Percentiles rank a stretch among this genome's conserved stretches.
These are phyloP conservation scores for Anabacerthia variegaticeps DNA, from an alignment of 2,797 vertebrate genomes.

Conservation along the genomic window DNA sequence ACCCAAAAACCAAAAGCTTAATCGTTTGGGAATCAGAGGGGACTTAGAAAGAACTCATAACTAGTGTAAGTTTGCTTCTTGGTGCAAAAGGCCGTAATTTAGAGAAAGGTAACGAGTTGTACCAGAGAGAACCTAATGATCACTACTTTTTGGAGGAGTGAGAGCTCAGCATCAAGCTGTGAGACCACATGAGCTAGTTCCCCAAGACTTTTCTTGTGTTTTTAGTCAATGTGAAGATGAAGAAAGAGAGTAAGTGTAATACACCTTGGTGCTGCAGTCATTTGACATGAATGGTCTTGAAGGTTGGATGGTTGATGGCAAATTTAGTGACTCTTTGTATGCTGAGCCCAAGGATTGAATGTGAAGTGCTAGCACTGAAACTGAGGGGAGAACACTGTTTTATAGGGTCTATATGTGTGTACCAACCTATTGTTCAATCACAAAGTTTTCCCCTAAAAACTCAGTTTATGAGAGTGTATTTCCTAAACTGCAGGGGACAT, in stretches of 20 bases:
- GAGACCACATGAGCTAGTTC: background rate
- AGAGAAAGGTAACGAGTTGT: background rate
- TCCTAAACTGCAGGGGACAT: background rate
- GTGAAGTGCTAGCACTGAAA: background rate
- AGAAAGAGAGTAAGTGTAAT: background rate
- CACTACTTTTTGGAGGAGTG: background rate
- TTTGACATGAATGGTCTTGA: background rate
- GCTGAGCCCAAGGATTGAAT: background rate
- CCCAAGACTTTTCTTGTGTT: background rate
- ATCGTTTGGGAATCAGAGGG: background rate
- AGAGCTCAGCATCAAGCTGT: background rate
- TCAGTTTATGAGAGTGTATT: background rate
- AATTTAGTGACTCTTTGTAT: background rate
- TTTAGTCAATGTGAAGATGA: background rate
- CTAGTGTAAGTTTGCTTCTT: background rate
- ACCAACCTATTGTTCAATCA: background rate
- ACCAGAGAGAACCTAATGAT: background rate
- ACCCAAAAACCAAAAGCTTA: too few species aligned
- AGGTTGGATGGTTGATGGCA: background rate
- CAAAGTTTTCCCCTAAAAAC: background rate
- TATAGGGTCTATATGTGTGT: background rate
- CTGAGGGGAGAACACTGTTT: background rate
- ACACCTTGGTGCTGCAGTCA: background rate
- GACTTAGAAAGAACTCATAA: background rate
- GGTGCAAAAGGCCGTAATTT: background rate